Conservation (phyloP, 2,888 invertebrate species). For the Ophraella communa region DNA sequence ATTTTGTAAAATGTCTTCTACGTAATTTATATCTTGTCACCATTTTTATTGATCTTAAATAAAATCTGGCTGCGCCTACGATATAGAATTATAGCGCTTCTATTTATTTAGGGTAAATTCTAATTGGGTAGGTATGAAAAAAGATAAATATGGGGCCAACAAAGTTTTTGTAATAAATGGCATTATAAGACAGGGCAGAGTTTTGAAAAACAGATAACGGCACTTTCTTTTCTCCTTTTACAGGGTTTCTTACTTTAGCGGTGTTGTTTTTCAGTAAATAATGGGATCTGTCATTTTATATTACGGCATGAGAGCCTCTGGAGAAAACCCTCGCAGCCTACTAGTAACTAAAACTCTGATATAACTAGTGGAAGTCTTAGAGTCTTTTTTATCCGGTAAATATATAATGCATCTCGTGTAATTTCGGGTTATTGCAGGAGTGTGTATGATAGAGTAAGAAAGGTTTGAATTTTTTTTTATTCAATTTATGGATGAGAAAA, state of each 20-base stretch:
- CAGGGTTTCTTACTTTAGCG: conserved; percentile 59
- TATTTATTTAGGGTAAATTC: no score
- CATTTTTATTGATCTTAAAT: no score
- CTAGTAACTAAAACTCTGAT: conserved; percentile 42
- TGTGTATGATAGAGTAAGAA: conserved; percentile 22
- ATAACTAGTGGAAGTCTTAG: conserved; percentile 37
- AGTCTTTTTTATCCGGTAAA: conserved; percentile 32
- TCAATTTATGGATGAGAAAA: conserved; percentile 9
- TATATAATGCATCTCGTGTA: conserved; percentile 36
- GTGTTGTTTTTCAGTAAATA: conserved; percentile 62
- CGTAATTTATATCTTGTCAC: no score
- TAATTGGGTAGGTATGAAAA: no score
- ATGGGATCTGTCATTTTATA: conserved; percentile 63
- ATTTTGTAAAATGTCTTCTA: no score
- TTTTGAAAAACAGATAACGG: conserved; percentile 52
- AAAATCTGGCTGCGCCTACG: neutral
- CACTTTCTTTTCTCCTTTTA: conserved; percentile 56
- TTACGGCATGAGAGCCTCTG: conserved; percentile 55
- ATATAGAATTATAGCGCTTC: no score
- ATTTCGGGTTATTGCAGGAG: conserved; percentile 29
- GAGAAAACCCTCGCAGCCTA: conserved; percentile 48
- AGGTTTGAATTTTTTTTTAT: conserved; percentile 18
- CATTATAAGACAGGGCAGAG: conserved; percentile 49
- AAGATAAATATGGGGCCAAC: neutral
- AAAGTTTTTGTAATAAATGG: conserved; percentile 46